Conservation (phyloP, 2,113 vertebrate genomes). For the Orcinus orca region DNA sequence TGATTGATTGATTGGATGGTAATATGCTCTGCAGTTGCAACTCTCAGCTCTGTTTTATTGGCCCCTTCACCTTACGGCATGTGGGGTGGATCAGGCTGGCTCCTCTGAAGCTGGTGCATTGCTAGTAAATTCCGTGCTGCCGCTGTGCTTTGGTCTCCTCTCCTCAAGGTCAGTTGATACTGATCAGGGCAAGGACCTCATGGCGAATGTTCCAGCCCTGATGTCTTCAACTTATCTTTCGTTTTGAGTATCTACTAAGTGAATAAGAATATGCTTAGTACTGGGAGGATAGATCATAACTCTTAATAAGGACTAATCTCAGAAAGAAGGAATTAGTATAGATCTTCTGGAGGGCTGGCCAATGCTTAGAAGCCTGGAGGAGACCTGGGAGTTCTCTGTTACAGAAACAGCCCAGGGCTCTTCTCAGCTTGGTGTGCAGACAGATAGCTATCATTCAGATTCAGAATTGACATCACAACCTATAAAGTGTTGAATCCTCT, state of each 20-base stretch:
- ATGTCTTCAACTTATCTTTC: neutral
- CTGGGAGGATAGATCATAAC: neutral
- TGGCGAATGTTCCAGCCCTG: neutral
- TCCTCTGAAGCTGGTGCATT: rapidly evolving
- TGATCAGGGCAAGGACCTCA: neutral
- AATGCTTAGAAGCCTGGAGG: neutral
- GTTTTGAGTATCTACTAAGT: neutral
- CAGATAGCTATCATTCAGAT: neutral
- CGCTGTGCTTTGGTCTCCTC: neutral
- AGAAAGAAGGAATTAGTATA: neutral
- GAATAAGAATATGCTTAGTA: neutral
- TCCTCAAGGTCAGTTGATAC: neutral
- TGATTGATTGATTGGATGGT: neutral
- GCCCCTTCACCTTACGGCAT: neutral
- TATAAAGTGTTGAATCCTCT: neutral
- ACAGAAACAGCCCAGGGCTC: neutral
- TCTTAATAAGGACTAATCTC: neutral
- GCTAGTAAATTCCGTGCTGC: rapidly evolving
- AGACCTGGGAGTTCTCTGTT: neutral
- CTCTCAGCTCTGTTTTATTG: neutral
- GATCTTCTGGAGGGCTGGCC: neutral
- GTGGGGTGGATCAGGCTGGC: neutral
- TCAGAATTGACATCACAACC: neutral
- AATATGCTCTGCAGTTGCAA: neutral
- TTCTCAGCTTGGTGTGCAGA: neutral